These are phyloP conservation scores for Gyrodactylus bullatarudis DNA, from an alignment of 1,140 invertebrate genomes.

Conservation along the genomic window DNA sequence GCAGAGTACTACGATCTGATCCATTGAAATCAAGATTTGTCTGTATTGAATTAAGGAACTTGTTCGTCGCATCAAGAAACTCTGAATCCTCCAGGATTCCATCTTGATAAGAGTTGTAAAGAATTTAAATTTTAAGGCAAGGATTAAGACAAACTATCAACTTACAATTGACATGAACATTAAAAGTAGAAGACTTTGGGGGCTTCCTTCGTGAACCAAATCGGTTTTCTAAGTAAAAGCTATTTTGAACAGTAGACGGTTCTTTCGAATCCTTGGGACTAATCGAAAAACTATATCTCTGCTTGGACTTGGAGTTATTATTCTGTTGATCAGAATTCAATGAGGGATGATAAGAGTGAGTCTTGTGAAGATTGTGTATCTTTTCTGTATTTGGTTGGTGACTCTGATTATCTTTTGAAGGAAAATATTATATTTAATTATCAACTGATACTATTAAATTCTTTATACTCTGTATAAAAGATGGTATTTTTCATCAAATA, in stretches of 20 bases:
- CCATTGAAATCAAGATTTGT: constrained; percentile 59
- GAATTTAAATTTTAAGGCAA: constrained; percentile 1
- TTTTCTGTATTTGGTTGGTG: too few species aligned
- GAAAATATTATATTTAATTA: too few species aligned
- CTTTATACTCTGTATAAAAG: too few species aligned
- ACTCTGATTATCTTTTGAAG: too few species aligned
- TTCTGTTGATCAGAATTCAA: too few species aligned
- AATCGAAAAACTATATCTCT: too few species aligned
- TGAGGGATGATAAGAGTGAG: too few species aligned
- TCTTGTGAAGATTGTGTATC: too few species aligned
- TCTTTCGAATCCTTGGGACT: too few species aligned
- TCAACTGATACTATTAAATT: too few species aligned
- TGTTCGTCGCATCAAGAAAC: constrained; percentile 26
- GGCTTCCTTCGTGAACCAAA: constrained; percentile 1
- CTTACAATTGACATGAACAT: constrained; percentile 32
- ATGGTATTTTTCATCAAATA: too few species aligned
- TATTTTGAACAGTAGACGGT: too few species aligned
- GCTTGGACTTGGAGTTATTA: background rate
- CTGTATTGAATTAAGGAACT: constrained; percentile 25
- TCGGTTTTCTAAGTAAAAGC: constrained; percentile 2
- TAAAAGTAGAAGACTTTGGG: constrained; percentile 19
- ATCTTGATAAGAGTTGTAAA: background rate
- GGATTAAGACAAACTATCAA: background rate
- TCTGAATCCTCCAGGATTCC: constrained; percentile 12
- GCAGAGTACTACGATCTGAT: constrained; percentile 66